Percentiles rank a stretch among this genome's conserved stretches.
Evolutionary conservation across 1,140 invertebrate genomes (phyloP).

Genomic region (Trichogramma pretiosum): DNA sequence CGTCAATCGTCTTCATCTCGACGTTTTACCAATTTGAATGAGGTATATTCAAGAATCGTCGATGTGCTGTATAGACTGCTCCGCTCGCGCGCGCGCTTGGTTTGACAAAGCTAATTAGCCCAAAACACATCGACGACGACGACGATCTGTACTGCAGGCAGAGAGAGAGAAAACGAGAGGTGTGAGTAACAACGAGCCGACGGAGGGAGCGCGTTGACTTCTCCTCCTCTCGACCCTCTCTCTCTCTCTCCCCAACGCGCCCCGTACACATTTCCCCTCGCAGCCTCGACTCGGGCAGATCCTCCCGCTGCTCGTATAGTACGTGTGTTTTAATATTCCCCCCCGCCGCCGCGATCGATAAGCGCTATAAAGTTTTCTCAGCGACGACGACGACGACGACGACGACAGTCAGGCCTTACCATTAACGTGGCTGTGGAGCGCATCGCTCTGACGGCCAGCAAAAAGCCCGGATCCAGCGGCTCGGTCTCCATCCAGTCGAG

Average conservation of each 20-base stretch:
- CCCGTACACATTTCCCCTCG: background rate
- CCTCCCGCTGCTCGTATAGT: background rate
- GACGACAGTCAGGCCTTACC: slow-evolving; percentile 29
- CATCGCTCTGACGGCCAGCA: slow-evolving; percentile 45
- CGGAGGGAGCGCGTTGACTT: background rate
- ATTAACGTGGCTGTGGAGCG: slow-evolving; percentile 37
- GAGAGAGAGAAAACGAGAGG: background rate
- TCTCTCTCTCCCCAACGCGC: background rate
- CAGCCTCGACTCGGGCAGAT: too few relatives aligned
- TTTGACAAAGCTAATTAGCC: slow-evolving; percentile 8
- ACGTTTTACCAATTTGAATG: slow-evolving; percentile 23
- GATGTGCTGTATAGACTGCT: slow-evolving; percentile 3
- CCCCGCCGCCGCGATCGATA: slow-evolving; percentile 22
- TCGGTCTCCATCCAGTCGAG: slow-evolving; percentile 49
- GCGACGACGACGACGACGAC: background rate
- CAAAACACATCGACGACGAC: background rate
- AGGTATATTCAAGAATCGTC: slow-evolving; percentile 7
- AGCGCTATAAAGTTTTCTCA: slow-evolving; percentile 10
- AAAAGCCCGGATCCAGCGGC: slow-evolving; percentile 45
- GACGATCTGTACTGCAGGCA: background rate
- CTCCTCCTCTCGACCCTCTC: background rate
- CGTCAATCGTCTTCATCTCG: slow-evolving; percentile 8
- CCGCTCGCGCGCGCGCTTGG: background rate
- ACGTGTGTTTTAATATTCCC: slow-evolving; percentile 4
- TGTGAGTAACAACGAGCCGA: background rate